Percentiles rank a stretch among this genome's conserved stretches.
phyloP scores from a whole-genome alignment of 2,888 invertebrate species.

The Spicauda simplicius region DNA sequence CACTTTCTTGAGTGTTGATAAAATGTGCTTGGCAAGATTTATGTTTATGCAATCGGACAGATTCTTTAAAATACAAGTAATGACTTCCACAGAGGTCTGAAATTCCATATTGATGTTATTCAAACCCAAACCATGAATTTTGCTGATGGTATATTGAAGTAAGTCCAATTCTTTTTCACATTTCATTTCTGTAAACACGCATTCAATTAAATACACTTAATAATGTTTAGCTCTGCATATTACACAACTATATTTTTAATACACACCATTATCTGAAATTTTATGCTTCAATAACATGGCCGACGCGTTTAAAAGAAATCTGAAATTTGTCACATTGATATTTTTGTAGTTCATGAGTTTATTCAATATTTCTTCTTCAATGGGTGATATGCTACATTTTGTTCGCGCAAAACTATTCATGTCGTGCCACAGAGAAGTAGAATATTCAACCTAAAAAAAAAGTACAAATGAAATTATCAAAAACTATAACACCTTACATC shows the following conservation, averaged over 20 bases:
- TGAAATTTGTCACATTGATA: constrained; percentile 39
- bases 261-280: constrained; percentile 54
- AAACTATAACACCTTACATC: too few relatives aligned
- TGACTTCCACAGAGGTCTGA: constrained; percentile 45
- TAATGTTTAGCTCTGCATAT: too few relatives aligned
- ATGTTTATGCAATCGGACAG: constrained; percentile 42
- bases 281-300: constrained; percentile 54
- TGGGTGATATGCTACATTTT: constrained; percentile 43
- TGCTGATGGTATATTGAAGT: constrained; percentile 2
- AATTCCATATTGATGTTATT: constrained; percentile 9
- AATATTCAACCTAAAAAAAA: constrained; percentile 50
- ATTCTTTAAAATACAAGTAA: constrained; percentile 49
- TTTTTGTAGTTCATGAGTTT: constrained; percentile 35
- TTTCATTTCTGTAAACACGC: constrained; percentile 43
- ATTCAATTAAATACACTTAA: not conserved
- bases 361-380: constrained; percentile 46
- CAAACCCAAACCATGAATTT: constrained; percentile 4
- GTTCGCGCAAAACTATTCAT: constrained; percentile 49
- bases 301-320: constrained; percentile 52
- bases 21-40: constrained; percentile 44
- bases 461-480: too few relatives aligned
- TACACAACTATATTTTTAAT: not conserved
- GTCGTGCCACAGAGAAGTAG: constrained; percentile 57
- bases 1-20: constrained; percentile 52
- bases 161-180: constrained; percentile 48